These are phyloP conservation scores for Acanthopleura granulata DNA, from an alignment of 2,888 invertebrate species.

Conservation along the genomic window DNA sequence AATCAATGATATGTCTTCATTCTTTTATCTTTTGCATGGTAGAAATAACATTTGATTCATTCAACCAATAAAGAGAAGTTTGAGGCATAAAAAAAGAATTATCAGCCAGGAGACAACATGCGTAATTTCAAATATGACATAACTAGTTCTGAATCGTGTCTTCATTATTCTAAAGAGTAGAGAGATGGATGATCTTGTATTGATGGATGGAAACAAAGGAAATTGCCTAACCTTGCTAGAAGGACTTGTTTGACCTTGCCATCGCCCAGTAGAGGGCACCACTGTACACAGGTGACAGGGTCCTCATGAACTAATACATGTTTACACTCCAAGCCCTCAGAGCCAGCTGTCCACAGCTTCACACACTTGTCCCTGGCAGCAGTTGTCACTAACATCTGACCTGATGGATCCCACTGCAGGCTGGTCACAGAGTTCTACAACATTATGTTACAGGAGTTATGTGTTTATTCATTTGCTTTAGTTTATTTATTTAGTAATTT, in stretches of 20 bases:
- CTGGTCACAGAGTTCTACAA: constrained; percentile 67
- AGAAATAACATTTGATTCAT: too few relatives aligned
- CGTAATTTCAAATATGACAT: too few relatives aligned
- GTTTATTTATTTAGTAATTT: too few relatives aligned
- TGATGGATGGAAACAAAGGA: background rate
- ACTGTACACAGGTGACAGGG: constrained; percentile 72
- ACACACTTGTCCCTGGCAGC: constrained; percentile 69
- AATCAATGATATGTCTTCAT: too few relatives aligned
- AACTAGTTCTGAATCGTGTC: too few relatives aligned
- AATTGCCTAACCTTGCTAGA: constrained; percentile 55
- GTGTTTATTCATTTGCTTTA: too few relatives aligned
- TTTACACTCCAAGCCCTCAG: constrained; percentile 69
- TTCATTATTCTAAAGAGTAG: too few relatives aligned
- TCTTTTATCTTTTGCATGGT: too few relatives aligned
- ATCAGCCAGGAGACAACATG: too few relatives aligned
- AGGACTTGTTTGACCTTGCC: constrained; percentile 57
- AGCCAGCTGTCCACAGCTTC: constrained; percentile 71
- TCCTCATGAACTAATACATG: constrained; percentile 71
- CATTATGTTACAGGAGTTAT: background rate
- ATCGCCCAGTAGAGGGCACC: constrained; percentile 73
- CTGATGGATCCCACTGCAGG: constrained; percentile 73
- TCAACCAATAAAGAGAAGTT: too few relatives aligned
- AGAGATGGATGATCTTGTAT: too few relatives aligned
- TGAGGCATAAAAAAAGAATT: too few relatives aligned
- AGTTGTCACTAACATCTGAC: constrained; percentile 73